Percentiles rank a stretch among this genome's conserved stretches.
These are phyloP conservation scores for Temnothorax nylanderi DNA, from an alignment of 1,140 invertebrate species.

Conservation along the genomic window DNA sequence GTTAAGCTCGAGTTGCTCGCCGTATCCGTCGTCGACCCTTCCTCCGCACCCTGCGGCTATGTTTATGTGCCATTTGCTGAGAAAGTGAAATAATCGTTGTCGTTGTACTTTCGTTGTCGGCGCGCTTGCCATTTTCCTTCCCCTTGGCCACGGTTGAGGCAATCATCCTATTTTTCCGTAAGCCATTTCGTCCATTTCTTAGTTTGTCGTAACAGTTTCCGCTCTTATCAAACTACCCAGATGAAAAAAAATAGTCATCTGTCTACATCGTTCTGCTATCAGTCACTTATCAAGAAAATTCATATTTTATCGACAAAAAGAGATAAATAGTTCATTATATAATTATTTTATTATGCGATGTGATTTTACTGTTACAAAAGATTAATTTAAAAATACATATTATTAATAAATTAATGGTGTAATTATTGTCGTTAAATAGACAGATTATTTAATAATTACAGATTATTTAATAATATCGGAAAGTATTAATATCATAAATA, in stretches of 20 bases:
- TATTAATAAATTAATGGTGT: constrained; percentile 10
- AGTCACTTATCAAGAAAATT: background rate
- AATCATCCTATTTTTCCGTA: constrained; percentile 54
- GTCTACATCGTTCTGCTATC: background rate
- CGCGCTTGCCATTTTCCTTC: constrained; percentile 39
- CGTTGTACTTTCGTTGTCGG: constrained; percentile 53
- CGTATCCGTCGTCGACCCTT: constrained; percentile 44
- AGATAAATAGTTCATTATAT: background rate
- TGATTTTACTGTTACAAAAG: background rate
- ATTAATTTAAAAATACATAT: background rate
- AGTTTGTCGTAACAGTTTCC: constrained; percentile 18
- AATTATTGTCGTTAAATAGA: background rate
- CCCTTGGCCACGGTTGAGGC: constrained; percentile 14
- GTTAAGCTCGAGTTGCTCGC: constrained; percentile 68
- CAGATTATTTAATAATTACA: background rate
- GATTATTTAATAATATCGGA: background rate
- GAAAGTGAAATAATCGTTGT: constrained; percentile 75
- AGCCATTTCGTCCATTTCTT: constrained; percentile 27
- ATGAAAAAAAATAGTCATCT: constrained; percentile 19
- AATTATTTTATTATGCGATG: background rate
- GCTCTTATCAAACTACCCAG: constrained; percentile 1
- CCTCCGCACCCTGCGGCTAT: constrained; percentile 56
- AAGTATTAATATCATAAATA: background rate
- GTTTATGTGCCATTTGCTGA: constrained; percentile 75
- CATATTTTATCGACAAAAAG: background rate